Evolutionary conservation across 2,888 invertebrate genomes (phyloP), one percentile per base, ranked within the genome.

Genomic region (Mythimna albipuncta): DNA sequence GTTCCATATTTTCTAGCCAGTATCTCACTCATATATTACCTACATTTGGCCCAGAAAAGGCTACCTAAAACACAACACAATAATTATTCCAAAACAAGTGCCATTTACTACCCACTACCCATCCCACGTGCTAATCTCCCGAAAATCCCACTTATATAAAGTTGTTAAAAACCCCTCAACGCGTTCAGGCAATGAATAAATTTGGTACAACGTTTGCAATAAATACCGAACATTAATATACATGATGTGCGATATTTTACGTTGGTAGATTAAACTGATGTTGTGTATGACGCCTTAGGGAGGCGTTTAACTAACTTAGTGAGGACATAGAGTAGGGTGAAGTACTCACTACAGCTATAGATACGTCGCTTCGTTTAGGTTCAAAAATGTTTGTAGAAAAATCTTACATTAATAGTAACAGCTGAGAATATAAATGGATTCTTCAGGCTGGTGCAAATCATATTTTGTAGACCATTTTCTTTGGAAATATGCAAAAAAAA

Each of bases 211-310:
- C 87, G 87, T 83, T 83, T 89, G 90, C 90, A 92, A 92, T 93
- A 93, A 92, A 92, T 91, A 89, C 88, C 85, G 86, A 88, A 88
- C 93, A 94, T 94, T 93, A 94, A 94, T 94, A 93, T 88, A 94
- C 93, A 94, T 93, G 91, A 91, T 91, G 89, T 86, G 93, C 90
- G 88, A 92, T 94, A 94, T 94, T 94, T 94, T 91, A 92, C 91
- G 86, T 89, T 86, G 87, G 90, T 82, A 92, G 92, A 95, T 95
- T 94, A 94, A 94, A 93, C 91, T 91, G 84, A 84, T 91, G 89
- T 90, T 79, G 87, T 90, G 90, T 91, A 94, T 91, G 92, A 92
- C 92, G 87, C 95, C 94, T 92, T 83, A 68, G 95, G 95, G 95
- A 94, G 89, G 89, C 92, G 90, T 94, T 94, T 93, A 92, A 89